A percentile compares a stretch with the other conserved stretches of the same genome.
Conservation (phyloP, 2,888 invertebrate species). For the Cryptops parisi region DNA sequence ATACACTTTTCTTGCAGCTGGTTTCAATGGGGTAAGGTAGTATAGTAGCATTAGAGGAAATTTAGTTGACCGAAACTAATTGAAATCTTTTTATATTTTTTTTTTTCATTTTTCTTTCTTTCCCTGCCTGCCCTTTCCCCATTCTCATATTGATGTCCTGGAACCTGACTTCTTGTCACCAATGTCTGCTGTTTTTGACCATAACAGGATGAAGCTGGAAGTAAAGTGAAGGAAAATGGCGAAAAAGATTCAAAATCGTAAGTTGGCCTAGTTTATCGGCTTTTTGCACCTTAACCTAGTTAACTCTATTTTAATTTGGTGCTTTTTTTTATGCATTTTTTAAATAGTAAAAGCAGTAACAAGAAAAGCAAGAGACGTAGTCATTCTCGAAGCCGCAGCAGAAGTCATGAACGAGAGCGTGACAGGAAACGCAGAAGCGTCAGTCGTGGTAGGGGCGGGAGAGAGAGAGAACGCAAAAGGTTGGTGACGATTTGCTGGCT, state of each 20-base stretch:
- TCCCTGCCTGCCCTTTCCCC: conserved; percentile 15
- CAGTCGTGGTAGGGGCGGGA: conserved; percentile 19
- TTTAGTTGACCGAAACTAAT: conserved; percentile 1
- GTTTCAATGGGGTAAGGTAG: not conserved
- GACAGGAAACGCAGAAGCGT: conserved; percentile 21
- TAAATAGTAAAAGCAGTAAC: conserved; percentile 14
- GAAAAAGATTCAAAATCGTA: conserved; percentile 17
- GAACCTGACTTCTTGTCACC: conserved; percentile 15
- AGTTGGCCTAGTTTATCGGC: conserved; percentile 3
- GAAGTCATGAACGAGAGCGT: conserved; percentile 22
- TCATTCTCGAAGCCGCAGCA: conserved; percentile 31
- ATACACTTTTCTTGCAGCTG: not conserved
- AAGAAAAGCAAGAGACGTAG: conserved; percentile 35
- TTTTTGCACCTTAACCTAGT: no score
- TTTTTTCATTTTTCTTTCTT: conserved; percentile 20
- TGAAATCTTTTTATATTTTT: conserved; percentile 17
- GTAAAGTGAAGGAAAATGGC: conserved; percentile 19
- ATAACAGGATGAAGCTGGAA: conserved; percentile 20
- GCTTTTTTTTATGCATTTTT: no score
- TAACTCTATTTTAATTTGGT: no score
- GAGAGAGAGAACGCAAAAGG: conserved; percentile 16
- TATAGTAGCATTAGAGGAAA: not conserved
- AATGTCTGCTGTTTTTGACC: conserved; percentile 21
- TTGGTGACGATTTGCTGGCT: not conserved
- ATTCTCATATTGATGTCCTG: conserved; percentile 11